Conservation (phyloP, 1,140 invertebrate genomes). For the Charaxes varanes region DNA sequence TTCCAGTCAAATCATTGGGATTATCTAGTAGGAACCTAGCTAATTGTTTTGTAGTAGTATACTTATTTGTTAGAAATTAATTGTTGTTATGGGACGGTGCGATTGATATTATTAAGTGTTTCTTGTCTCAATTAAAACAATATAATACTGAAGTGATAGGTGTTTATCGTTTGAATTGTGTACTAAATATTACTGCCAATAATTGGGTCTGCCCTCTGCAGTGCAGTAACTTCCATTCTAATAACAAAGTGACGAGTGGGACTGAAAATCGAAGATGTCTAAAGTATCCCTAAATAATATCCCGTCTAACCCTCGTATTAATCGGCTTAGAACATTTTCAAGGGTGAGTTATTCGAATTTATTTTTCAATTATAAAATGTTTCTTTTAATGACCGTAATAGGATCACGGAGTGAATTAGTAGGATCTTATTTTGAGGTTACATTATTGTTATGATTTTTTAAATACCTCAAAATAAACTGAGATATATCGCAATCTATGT, state of each 20-base stretch:
- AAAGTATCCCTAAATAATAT: slow-evolving; percentile 65
- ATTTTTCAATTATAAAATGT: too few species aligned
- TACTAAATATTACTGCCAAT: slow-evolving; percentile 25
- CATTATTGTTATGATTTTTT: too few species aligned
- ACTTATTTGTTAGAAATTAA: slow-evolving; percentile 6
- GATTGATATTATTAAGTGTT: slow-evolving; percentile 26
- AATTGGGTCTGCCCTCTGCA: slow-evolving; percentile 15
- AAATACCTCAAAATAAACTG: too few species aligned
- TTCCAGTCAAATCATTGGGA: slow-evolving; percentile 10
- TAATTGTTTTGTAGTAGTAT: slow-evolving; percentile 8
- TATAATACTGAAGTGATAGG: slow-evolving; percentile 22
- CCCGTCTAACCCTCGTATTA: slow-evolving; percentile 63
- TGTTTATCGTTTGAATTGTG: slow-evolving; percentile 34
- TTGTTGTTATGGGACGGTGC: slow-evolving; percentile 36
- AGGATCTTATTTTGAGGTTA: too few species aligned
- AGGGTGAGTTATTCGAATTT: slow-evolving; percentile 48
- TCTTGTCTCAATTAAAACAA: slow-evolving; percentile 36
- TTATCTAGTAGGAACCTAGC: slow-evolving; percentile 7
- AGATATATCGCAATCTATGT: too few species aligned
- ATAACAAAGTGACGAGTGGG: slow-evolving; percentile 2
- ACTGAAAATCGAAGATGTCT: slow-evolving; percentile 41
- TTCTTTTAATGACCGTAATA: too few species aligned
- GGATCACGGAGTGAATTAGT: too few species aligned
- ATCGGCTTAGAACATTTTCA: slow-evolving; percentile 60
- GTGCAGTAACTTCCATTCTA: slow-evolving; percentile 18